A percentile compares a stretch with the other conserved stretches of the same genome.
phyloP scores from a whole-genome alignment of 2,888 invertebrate genomes.

The Gastrophysa polygoni region DNA sequence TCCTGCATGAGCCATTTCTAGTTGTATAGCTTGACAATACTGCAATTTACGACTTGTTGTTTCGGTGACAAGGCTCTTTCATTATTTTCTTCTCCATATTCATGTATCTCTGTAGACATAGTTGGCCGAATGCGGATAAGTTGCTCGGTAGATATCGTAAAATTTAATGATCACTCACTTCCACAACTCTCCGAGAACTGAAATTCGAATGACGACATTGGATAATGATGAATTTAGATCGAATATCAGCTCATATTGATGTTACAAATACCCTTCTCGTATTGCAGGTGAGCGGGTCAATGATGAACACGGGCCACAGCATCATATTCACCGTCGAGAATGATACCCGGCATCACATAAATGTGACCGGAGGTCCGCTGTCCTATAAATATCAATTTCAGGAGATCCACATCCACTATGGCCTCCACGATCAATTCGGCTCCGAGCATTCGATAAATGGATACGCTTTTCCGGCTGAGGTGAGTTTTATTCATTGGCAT shows the following conservation, averaged over 20 bases:
- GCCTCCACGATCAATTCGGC: slow-evolving; percentile 87
- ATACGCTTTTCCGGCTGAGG: slow-evolving; percentile 97
- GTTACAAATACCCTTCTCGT: slow-evolving; percentile 11
- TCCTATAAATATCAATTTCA: slow-evolving; percentile 95
- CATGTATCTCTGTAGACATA: too few species aligned
- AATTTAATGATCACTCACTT: too few species aligned
- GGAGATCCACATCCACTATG: slow-evolving; percentile 94
- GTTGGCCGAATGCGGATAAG: too few species aligned
- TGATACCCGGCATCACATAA: slow-evolving; percentile 83
- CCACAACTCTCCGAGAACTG: too few species aligned
- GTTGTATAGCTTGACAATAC: too few species aligned
- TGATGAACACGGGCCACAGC: slow-evolving; percentile 94
- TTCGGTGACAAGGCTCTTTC: too few species aligned
- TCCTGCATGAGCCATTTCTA: too few species aligned
- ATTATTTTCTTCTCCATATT: too few species aligned
- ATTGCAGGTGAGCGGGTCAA: slow-evolving; percentile 82
- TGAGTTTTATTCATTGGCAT: slow-evolving; percentile 58
- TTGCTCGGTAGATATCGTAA: too few species aligned
- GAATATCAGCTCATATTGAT: neutral
- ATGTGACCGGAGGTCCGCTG: slow-evolving; percentile 94
- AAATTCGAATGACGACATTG: too few species aligned
- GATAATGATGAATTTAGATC: neutral
- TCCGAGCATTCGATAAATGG: slow-evolving; percentile 98
- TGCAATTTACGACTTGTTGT: too few species aligned
- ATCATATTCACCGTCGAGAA: slow-evolving; percentile 91